Evolutionary conservation across 2,888 invertebrate species (phyloP).

Genomic region (Acanthosoma haemorrhoidale): DNA sequence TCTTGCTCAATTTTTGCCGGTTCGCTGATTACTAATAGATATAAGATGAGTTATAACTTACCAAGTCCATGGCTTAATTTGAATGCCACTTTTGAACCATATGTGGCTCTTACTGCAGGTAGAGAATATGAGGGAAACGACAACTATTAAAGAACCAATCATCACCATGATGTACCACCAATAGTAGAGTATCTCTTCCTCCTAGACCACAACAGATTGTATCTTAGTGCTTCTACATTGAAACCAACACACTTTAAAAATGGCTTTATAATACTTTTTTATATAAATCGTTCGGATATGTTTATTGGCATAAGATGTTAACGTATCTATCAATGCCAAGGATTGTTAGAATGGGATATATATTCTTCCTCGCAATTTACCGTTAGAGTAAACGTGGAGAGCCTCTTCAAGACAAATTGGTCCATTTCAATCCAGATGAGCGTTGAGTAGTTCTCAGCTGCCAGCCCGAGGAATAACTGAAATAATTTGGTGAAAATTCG

Average conservation of each 20-base stretch:
- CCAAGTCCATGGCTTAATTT: slow-evolving; percentile 13
- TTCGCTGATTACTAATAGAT: no score
- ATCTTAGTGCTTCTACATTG: no score
- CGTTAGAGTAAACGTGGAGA: background rate
- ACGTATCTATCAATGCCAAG: no score
- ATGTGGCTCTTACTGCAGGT: slow-evolving; percentile 10
- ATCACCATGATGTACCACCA: slow-evolving; percentile 1
- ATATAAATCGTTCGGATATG: no score
- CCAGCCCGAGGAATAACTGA: background rate
- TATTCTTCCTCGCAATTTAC: no score
- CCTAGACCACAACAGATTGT: no score
- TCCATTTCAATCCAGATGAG: background rate
- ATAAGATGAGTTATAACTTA: background rate
- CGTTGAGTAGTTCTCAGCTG: background rate
- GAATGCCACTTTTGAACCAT: background rate
- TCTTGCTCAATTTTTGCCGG: background rate
- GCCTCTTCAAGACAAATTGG: background rate
- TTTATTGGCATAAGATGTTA: no score
- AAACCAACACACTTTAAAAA: no score
- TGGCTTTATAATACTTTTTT: no score
- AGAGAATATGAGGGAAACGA: background rate
- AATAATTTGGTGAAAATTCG: background rate
- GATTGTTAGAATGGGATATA: no score
- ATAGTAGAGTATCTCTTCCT: background rate
- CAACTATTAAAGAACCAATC: background rate